Evolutionary conservation across 1,140 invertebrate genomes (phyloP), one percentile per base, ranked within the genome.

Genomic region (Rhopalosiphum padi): DNA sequence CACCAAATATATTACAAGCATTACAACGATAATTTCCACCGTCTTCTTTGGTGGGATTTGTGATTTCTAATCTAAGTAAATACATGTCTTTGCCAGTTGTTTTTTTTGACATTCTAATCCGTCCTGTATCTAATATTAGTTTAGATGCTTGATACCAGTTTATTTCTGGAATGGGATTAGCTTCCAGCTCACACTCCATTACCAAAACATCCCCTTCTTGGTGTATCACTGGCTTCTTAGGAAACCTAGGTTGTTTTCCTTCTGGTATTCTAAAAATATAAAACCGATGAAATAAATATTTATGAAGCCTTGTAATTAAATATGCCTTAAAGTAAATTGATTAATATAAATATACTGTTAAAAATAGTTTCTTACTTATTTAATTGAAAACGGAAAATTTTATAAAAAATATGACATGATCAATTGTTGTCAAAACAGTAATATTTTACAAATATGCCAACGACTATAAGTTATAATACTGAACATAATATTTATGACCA

Each of bases 11-110:
- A 97, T 99, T 99, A 96, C 99, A 98, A 94, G 99, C 99, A 96
- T 99, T 99, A 96, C 99, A 99, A 95, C 99, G 97, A 96, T 99
- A 99, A 95, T 99, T 98, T 94, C 99, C 99, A 94, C 99, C 99
- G 95, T 99, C 99, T 95, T 98, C 97, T 95, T 97, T 97, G 91
- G 98, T 98, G 48, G 99, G 99, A 96, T 99, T 98, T 95, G 97
- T 97, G 95, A 99, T 99, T 96, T 98, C 98, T 95, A 99, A 96
- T 51, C 97, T 98, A 77, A 99, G 97, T 94, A 98, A 96, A 95
- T 98, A 99, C 77, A 97, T 97, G 95, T 99, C 98, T 96, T 98
- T 98, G 94, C 97, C 97, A 55, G 97, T 97, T 37, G 97, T 97
- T 95, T 98, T 98, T 94, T 97, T 96, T 82, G 97, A 97, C 97